Conservation (phyloP, 2,888 invertebrate species). For the Polydrusus tereticollis region DNA sequence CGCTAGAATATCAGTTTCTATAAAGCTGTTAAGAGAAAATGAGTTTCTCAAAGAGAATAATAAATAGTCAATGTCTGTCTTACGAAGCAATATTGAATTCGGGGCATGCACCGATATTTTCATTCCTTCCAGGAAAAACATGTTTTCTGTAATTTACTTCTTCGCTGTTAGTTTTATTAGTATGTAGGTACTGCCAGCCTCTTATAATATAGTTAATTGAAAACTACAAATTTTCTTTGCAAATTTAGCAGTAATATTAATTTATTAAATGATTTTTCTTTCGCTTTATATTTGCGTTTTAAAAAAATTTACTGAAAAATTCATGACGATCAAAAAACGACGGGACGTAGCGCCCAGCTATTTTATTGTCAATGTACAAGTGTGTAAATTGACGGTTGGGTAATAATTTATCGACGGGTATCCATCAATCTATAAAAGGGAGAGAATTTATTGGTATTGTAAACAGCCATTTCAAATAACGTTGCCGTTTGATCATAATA, state of each 20-base stretch:
- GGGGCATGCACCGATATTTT: background rate
- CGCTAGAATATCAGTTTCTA: background rate
- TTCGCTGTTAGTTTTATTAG: background rate
- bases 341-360: background rate
- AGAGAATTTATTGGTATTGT: background rate
- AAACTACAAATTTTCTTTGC: too few species aligned
- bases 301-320: too few species aligned
- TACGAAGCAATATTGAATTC: background rate
- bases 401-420: constrained; percentile 3
- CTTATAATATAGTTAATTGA: too few species aligned
- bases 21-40: background rate
- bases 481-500: too few species aligned
- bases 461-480: background rate
- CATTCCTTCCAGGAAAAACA: background rate
- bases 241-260: too few species aligned
- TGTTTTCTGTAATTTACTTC: constrained; percentile 1
- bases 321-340: background rate
- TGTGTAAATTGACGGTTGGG: background rate
- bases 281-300: too few species aligned
- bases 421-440: background rate
- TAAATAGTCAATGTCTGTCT: constrained; percentile 4
- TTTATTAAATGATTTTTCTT: too few species aligned
- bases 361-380: background rate
- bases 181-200: background rate
- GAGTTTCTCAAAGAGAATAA: background rate